Evolutionary conservation across 2,888 invertebrate genomes (phyloP), one percentile per base, ranked within the genome.

Genomic region (Lobophora halterata): DNA sequence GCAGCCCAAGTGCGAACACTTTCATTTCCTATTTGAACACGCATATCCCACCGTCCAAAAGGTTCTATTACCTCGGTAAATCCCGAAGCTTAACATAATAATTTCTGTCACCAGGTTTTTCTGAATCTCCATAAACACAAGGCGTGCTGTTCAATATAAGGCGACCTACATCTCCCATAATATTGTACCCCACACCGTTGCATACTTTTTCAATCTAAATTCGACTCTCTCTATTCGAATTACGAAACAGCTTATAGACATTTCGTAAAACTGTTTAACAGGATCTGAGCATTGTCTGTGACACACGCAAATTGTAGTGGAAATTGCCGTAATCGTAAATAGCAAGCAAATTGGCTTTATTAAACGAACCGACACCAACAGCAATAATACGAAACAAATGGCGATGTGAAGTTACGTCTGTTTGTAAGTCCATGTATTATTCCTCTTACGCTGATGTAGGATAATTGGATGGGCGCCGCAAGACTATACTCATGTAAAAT

Each of bases 271-370:
- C 58, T 55, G 49, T 64, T 57, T 55, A 58, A 61, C 57, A 53
- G 49, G 45, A 46, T 49, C 49, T 45, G 55, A 55, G 49, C 54
- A 50, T 55, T 58, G 46, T 44, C 45, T 61, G 61, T 65, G 61
- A 65, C 62, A 70, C 61, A 65, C 65, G 61, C 62, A 67, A 66
- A 71, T 71, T 71, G 58, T 68, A 65, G 65, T 61, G 58, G 61
- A 61, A 67, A 65, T 38, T 60, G 60, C 58, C 47, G 55, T 69
- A 62, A 67, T 59, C 61, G 57, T 70, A 71, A 69, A 71, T 68
- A 57, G 56, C 42, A 47, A 53, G 54, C 57, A 68, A 68, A 71
- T 71, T 71, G 66, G 60, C 61, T 64, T 67, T 70, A 69, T 67
- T 65, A 65, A 66, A 62, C 53, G 50, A 36, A 49, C 54, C 37